Conservation (phyloP, 2,888 invertebrate genomes). For the Euzophera pinguis region DNA sequence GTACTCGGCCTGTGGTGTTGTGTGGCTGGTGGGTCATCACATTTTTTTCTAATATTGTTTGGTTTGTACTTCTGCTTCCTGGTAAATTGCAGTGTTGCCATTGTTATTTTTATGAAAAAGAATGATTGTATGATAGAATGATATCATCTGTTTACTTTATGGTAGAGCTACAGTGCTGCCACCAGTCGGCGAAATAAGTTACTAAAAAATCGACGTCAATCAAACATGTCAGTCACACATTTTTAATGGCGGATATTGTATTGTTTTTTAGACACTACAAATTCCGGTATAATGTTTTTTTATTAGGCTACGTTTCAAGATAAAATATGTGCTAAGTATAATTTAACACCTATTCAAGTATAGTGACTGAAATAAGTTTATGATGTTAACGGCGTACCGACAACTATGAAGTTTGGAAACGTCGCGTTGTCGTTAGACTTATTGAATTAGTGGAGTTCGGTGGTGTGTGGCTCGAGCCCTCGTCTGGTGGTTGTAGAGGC, state of each 20-base stretch:
- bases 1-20: too few relatives aligned
- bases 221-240: conserved; percentile 38
- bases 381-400: conserved; percentile 15
- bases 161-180: too few relatives aligned
- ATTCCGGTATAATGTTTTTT: conserved; percentile 42
- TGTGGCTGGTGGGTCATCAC: too few relatives aligned
- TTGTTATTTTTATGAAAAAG: too few relatives aligned
- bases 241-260: conserved; percentile 69
- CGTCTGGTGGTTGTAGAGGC: conserved; percentile 79
- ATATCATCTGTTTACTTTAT: too few relatives aligned
- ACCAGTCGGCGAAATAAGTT: too few relatives aligned
- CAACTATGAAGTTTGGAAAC: conserved; percentile 45
- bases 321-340: conserved; percentile 26
- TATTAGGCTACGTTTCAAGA: conserved; percentile 25
- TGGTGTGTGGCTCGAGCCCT: conserved; percentile 23
- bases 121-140: too few relatives aligned
- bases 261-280: conserved; percentile 49
- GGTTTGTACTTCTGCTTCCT: too few relatives aligned
- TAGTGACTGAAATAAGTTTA: conserved; percentile 1
- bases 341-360: conserved; percentile 12
- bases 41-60: too few relatives aligned
- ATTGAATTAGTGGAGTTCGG: conserved; percentile 53
- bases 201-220: conserved; percentile 44
- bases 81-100: too few relatives aligned
- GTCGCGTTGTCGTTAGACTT: conserved; percentile 45